Evolutionary conservation across 2,113 vertebrate species (phyloP).

Genomic region (Alethe castanea): DNA sequence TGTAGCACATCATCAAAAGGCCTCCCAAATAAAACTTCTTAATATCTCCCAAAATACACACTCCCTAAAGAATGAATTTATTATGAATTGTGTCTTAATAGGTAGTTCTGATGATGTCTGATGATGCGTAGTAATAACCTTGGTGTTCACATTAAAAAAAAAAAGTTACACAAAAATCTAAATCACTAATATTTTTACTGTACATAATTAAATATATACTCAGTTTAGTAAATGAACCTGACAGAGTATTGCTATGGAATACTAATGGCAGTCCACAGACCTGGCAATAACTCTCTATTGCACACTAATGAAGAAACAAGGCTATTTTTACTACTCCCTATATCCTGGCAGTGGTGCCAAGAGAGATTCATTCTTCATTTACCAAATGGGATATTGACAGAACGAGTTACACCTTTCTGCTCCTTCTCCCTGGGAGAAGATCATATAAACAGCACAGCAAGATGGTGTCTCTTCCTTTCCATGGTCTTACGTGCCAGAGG

Average conservation of each 20-base stretch:
- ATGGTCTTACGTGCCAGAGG: neutral
- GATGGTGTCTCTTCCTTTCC: neutral
- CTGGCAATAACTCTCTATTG: neutral
- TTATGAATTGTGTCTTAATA: neutral
- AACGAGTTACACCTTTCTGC: neutral
- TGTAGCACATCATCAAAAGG: neutral
- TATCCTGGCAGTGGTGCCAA: neutral
- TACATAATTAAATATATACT: neutral
- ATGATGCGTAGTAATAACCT: neutral
- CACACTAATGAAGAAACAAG: neutral
- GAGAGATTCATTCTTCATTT: neutral
- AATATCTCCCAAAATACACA: neutral
- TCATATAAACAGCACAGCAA: neutral
- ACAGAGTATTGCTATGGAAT: neutral
- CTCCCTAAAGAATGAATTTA: neutral
- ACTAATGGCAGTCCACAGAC: neutral
- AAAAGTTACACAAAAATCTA: neutral
- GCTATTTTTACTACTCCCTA: neutral
- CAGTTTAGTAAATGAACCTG: neutral
- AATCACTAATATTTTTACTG: neutral
- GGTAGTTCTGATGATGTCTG: neutral
- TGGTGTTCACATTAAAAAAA: neutral
- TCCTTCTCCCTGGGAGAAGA: neutral
- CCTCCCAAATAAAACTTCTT: neutral
- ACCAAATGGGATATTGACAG: neutral